Conservation (phyloP, 2,888 invertebrate genomes). For the Heterodera filipjevi region DNA sequence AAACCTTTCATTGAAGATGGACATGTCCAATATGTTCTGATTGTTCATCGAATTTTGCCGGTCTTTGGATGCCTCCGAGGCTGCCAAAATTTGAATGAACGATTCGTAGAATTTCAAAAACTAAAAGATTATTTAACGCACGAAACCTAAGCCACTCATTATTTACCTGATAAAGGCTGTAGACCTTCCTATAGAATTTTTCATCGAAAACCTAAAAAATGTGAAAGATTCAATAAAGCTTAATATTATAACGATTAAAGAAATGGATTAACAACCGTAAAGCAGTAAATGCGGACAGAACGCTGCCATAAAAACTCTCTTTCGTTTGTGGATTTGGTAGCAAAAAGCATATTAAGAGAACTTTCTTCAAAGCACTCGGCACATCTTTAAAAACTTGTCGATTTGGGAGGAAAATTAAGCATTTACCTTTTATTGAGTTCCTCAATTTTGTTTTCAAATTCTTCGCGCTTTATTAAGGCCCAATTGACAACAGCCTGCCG, state of each 20-base stretch:
- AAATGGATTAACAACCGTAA: conserved; percentile 27
- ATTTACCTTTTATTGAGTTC: conserved; percentile 25
- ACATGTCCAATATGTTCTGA: conserved; percentile 31
- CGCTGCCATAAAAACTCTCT: conserved; percentile 29
- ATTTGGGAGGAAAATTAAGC: background rate
- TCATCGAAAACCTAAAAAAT: conserved; percentile 27
- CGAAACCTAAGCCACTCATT: too few relatives aligned
- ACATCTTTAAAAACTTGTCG: conserved; percentile 31
- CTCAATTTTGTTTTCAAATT: conserved; percentile 19
- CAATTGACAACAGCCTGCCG: conserved; percentile 18
- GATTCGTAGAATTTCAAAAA: conserved; percentile 30
- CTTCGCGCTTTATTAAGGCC: conserved; percentile 22
- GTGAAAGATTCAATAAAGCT: background rate
- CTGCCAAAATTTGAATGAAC: conserved; percentile 30
- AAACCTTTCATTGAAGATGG: conserved; percentile 34
- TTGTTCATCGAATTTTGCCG: background rate
- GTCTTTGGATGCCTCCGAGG: conserved; percentile 29
- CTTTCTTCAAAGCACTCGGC: conserved; percentile 26
- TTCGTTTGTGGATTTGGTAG: conserved; percentile 23
- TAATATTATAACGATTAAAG: too few relatives aligned
- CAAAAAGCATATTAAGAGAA: conserved; percentile 34
- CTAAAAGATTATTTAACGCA: background rate
- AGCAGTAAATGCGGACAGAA: conserved; percentile 30
- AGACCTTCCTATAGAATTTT: conserved; percentile 25
- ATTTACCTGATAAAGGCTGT: conserved; percentile 25